Conservation (phyloP, 1,140 invertebrate species). For the Apis florea region DNA sequence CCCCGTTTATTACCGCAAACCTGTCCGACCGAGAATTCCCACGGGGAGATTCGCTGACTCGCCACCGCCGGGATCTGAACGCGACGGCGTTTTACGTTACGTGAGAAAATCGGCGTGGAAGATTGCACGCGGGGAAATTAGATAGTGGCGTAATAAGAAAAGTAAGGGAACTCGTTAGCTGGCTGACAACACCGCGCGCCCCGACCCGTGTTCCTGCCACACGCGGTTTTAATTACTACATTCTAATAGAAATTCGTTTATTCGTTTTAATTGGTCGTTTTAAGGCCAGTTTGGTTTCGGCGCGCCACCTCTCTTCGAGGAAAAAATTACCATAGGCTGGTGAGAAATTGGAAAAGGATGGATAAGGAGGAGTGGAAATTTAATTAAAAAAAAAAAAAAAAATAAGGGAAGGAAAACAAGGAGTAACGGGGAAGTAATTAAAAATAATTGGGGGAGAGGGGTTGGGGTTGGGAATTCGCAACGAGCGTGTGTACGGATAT, state of each 20-base stretch:
- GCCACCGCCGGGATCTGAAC: neutral
- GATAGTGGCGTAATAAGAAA: constrained; percentile 36
- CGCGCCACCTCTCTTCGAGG: neutral
- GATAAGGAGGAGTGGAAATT: neutral
- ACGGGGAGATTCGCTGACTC: constrained; percentile 12
- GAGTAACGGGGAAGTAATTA: neutral
- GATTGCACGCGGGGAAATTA: constrained; percentile 40
- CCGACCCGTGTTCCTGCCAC: neutral
- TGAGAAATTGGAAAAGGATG: too few relatives aligned
- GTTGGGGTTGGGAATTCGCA: neutral
- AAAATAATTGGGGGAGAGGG: neutral
- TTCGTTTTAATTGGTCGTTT: constrained; percentile 25
- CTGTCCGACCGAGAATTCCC: constrained; percentile 26
- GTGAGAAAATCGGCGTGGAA: constrained; percentile 25
- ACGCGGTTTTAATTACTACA: constrained; percentile 30
- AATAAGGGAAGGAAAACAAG: neutral
- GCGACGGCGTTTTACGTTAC: constrained; percentile 4
- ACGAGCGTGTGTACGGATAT: neutral
- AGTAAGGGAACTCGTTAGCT: constrained; percentile 32
- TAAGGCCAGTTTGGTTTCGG: neutral
- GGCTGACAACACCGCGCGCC: constrained; percentile 15
- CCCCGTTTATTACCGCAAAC: constrained; percentile 31
- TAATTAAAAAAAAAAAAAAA: too few relatives aligned
- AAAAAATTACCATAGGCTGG: neutral
- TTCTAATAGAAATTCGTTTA: constrained; percentile 26